Conservation (phyloP, 2,888 invertebrate genomes). For the Drosophila pseudotakahashii region DNA sequence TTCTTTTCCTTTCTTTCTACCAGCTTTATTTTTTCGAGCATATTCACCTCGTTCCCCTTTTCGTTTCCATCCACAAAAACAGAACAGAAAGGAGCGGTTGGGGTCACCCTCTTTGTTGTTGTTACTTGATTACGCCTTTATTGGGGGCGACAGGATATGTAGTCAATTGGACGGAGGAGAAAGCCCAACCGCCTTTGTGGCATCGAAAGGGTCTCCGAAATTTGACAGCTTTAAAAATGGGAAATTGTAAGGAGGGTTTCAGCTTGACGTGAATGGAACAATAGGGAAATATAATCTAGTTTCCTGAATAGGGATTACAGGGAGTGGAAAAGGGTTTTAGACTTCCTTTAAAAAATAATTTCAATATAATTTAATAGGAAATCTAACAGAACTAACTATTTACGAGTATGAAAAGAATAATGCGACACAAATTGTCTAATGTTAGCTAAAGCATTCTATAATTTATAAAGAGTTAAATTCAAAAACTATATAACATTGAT, state of each 20-base stretch:
- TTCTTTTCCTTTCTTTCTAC: conserved; percentile 46
- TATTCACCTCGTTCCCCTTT: conserved; percentile 50
- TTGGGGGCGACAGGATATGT: conserved; percentile 36
- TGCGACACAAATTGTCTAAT: no score
- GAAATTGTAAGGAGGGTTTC: conserved; percentile 2
- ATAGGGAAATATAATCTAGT: background rate
- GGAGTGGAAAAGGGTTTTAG: background rate
- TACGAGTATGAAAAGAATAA: no score
- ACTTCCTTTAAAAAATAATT: background rate
- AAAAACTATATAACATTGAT: no score
- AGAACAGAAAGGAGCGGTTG: conserved; percentile 3
- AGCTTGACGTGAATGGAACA: background rate
- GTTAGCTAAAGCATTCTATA: no score
- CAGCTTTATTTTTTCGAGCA: conserved; percentile 30
- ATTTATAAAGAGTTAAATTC: no score
- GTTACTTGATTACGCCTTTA: conserved; percentile 44
- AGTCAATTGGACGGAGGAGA: conserved; percentile 25
- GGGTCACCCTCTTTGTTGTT: conserved; percentile 32
- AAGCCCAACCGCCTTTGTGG: conserved; percentile 12
- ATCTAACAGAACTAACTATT: no score
- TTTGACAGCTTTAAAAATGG: conserved; percentile 21
- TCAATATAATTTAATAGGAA: no score
- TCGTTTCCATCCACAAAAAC: conserved; percentile 47
- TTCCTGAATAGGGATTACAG: background rate
- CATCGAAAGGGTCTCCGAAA: conserved; percentile 9